A percentile compares a stretch with the other conserved stretches of the same genome.
These are phyloP conservation scores for Macheiramphus alcinus DNA, from an alignment of 2,113 vertebrate species.

Conservation along the genomic window DNA sequence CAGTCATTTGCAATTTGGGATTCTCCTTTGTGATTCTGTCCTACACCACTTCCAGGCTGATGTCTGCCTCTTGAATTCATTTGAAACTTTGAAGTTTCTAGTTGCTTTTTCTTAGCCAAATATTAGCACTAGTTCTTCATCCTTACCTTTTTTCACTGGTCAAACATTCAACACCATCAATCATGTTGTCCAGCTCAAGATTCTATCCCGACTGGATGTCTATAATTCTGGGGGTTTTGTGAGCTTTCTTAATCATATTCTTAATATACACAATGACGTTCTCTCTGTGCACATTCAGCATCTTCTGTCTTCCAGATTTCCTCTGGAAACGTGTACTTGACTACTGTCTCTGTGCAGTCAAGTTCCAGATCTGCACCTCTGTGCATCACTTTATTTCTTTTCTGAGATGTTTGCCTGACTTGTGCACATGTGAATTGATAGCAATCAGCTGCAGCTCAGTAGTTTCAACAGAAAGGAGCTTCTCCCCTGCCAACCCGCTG, in stretches of 20 bases:
- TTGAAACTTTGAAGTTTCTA: not conserved
- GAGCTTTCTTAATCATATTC: not conserved
- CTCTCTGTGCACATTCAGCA: not conserved
- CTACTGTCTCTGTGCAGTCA: not conserved
- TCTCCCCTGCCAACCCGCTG: not conserved
- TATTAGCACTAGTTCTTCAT: not conserved
- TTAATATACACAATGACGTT: not conserved
- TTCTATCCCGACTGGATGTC: not conserved
- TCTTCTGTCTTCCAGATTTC: not conserved
- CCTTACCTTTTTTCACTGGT: not conserved
- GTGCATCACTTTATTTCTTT: not conserved
- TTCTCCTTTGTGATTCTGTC: not conserved
- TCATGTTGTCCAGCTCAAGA: not conserved
- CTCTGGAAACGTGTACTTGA: not conserved
- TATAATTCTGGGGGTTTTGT: fast-evolving
- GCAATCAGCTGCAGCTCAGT: not conserved
- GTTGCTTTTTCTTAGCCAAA: not conserved
- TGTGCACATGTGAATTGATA: not conserved
- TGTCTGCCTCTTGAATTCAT: not conserved
- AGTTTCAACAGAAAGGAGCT: not conserved
- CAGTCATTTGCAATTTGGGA: not conserved
- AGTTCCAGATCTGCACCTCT: not conserved
- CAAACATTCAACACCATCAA: fast-evolving
- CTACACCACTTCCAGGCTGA: not conserved
- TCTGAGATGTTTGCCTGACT: not conserved